phyloP scores from a whole-genome alignment of 2,113 vertebrate species.

The Sialia sialis region DNA sequence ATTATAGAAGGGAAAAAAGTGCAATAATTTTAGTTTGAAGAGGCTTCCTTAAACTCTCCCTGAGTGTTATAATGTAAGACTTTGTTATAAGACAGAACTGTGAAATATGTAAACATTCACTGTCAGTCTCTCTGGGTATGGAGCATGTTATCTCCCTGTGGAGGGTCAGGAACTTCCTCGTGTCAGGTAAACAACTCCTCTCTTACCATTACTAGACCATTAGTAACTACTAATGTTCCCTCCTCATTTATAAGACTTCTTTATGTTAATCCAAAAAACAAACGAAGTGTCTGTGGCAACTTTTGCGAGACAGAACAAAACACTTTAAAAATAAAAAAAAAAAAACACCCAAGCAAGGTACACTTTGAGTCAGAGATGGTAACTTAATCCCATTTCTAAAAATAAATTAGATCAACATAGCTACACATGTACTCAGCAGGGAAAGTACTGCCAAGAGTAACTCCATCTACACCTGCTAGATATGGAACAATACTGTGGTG shows the following conservation, averaged over 20 bases:
- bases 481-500: constrained; percentile 6
- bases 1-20: background rate
- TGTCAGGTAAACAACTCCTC: background rate
- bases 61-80: background rate
- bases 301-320: background rate
- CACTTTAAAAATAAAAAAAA: background rate
- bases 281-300: background rate
- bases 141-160: background rate
- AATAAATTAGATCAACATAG: constrained; percentile 62
- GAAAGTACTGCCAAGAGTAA: constrained; percentile 42
- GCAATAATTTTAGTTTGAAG: background rate
- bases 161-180: background rate
- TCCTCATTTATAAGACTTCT: background rate
- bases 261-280: background rate
- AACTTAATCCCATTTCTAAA: constrained; percentile 58
- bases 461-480: constrained; percentile 7
- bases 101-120: background rate
- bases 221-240: background rate
- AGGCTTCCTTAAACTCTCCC: background rate
- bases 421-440: constrained; percentile 4
- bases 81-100: background rate
- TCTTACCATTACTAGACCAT: background rate
- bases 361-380: background rate
- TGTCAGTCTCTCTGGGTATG: background rate
- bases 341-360: background rate